Base-by-base conservation (phyloP, 2,113 vertebrate species). In the Vulpes ferrilata region DNA sequence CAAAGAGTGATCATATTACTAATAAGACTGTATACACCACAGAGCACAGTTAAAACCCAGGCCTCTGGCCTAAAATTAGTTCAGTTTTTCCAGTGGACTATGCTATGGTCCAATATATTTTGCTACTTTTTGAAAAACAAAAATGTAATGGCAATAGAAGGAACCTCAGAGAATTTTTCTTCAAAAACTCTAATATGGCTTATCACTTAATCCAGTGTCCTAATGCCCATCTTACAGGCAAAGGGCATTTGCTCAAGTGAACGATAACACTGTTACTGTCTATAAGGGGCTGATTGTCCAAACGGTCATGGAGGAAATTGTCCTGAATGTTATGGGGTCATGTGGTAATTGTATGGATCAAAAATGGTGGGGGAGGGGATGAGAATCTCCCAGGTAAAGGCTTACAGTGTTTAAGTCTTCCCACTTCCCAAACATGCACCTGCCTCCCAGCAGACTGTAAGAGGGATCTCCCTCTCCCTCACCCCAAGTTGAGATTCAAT, bases 111-210 rank as follows among this genome's bases (percentile, higher is more conserved):
- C 43, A 74, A n/a, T 53, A 59, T 10, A 32, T 59, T 84, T 19
- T 55, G 7, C n/a, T 74, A 55, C 48, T 79, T 88, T 96, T 81
- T 90, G 55, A 57, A 96, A 97, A 90, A 67, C 57, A 71, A 90
- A 93, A 93, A 79, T 25, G 22, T 67, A 32, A 25, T 59, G 22
- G 38, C 4, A 78, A 67, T 27, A 51, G 78, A 38, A 13, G 65
- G 35, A 88, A 78, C 19, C 11, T 30, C 88, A 69, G 71, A 86
- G 25, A 55, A 71, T 30, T 82, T 94, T 93, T 57, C 19, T 86
- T 22, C 20, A 78, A 60, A 91, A 93, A 74, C 85, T 88, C 2
- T 67, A 78, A 62, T 74, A 4, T 91, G 48, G 20, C 15, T 22
- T 22, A 43, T 53, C n/a, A 15, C 0, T 67, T 55, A 25, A 12